These are phyloP conservation scores for Hycleus cichorii DNA, from an alignment of 1,140 invertebrate species.

Conservation along the genomic window DNA sequence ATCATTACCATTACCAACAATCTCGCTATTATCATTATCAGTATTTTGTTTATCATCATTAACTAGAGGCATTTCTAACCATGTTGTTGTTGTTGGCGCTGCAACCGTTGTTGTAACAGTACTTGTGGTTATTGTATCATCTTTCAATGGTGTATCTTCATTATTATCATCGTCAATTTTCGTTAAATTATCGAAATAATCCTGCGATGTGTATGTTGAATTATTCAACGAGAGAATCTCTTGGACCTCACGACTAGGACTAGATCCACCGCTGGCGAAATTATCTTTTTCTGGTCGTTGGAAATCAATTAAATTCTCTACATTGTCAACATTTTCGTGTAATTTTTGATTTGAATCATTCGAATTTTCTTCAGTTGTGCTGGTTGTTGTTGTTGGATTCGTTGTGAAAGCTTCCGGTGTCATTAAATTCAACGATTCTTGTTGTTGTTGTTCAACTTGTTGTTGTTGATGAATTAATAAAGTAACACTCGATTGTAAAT, in stretches of 20 bases:
- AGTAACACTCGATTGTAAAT: slow-evolving; percentile 36
- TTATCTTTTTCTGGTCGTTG: slow-evolving; percentile 40
- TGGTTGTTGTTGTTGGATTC: slow-evolving; percentile 27
- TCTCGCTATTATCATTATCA: slow-evolving; percentile 28
- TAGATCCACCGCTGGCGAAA: slow-evolving; percentile 63
- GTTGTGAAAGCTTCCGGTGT: slow-evolving; percentile 83
- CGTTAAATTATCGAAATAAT: slow-evolving; percentile 34
- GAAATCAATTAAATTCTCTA: slow-evolving; percentile 31
- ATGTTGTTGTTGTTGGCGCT: slow-evolving; percentile 18
- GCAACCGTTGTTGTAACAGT: slow-evolving; percentile 15
- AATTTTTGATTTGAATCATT: not conserved
- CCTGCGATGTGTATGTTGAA: slow-evolving; percentile 30
- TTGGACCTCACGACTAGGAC: slow-evolving; percentile 78
- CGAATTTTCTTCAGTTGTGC: not conserved
- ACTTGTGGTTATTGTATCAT: slow-evolving; percentile 33
- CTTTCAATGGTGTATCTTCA: slow-evolving; percentile 39
- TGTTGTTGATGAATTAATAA: slow-evolving; percentile 35
- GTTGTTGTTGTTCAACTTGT: slow-evolving; percentile 12
- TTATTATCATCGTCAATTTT: slow-evolving; percentile 26
- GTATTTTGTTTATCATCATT: slow-evolving; percentile 38
- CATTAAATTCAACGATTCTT: slow-evolving; percentile 57
- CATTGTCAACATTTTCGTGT: slow-evolving; percentile 15
- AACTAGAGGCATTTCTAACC: slow-evolving; percentile 45
- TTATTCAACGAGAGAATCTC: slow-evolving; percentile 63
- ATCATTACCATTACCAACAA: slow-evolving; percentile 2